These are phyloP conservation scores for Trachurus trachurus DNA, from an alignment of 2,797 vertebrate genomes.

Conservation along the genomic window DNA sequence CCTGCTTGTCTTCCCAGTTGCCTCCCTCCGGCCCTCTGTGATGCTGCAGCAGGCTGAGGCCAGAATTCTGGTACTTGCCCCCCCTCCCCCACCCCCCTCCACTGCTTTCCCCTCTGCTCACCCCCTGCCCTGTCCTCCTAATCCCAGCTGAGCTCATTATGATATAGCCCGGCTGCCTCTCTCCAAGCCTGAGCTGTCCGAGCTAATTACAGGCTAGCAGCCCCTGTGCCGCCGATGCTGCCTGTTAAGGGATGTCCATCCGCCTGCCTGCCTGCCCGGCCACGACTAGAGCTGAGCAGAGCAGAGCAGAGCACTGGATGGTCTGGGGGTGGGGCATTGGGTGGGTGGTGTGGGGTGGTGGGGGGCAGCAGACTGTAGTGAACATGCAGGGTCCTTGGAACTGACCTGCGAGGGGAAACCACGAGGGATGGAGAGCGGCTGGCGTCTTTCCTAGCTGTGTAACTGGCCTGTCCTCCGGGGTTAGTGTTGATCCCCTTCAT, in stretches of 20 bases:
- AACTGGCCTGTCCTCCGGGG: conserved; percentile 90
- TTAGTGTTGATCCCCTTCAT: conserved; percentile 95
- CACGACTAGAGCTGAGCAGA: conserved; percentile 72
- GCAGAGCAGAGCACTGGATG: conserved; percentile 43
- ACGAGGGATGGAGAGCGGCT: conserved; percentile 86
- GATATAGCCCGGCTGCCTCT: conserved; percentile 99
- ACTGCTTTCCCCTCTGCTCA: conserved; percentile 87
- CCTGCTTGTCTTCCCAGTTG: conserved; percentile 75
- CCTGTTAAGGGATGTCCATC: conserved; percentile 97
- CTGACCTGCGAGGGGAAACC: conserved; percentile 92
- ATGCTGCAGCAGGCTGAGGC: conserved; percentile 80
- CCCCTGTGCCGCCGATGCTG: conserved; percentile 85
- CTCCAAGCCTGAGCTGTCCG: conserved; percentile 98
- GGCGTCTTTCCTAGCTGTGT: conserved; percentile 90
- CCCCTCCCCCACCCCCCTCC: conserved; percentile 42
- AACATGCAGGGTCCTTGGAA: conserved; percentile 90
- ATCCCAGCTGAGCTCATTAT: conserved; percentile 99
- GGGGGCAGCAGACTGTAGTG: conserved; percentile 34
- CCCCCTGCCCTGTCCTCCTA: conserved; percentile 99
- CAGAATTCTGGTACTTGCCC: conserved; percentile 83
- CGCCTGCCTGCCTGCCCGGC: conserved; percentile 74
- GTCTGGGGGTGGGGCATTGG: conserved; percentile 38
- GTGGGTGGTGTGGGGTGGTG: no score
- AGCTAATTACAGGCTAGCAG: conserved; percentile 99
- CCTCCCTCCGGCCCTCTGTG: conserved; percentile 78